These are phyloP conservation scores for Centruroides sculpturatus DNA, from an alignment of 1,140 invertebrate genomes.

Conservation along the genomic window DNA sequence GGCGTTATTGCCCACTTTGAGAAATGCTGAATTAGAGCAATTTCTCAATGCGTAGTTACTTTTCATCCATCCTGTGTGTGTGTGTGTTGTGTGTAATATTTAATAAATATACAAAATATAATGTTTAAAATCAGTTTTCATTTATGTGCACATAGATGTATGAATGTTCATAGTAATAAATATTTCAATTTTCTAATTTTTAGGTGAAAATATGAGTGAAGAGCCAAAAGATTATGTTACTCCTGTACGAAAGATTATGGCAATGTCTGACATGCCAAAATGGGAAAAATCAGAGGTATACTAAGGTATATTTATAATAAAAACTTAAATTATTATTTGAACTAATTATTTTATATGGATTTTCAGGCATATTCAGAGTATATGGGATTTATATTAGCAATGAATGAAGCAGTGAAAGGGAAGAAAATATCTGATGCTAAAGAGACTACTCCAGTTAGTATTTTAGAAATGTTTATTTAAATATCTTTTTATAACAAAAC, in stretches of 20 bases:
- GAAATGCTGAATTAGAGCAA: too few relatives aligned
- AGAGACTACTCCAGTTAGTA: conserved; percentile 5
- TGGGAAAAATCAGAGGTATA: conserved; percentile 69
- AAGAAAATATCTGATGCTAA: conserved; percentile 36
- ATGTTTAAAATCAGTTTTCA: too few relatives aligned
- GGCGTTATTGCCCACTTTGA: too few relatives aligned
- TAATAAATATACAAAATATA: too few relatives aligned
- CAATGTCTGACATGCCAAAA: conserved; percentile 49
- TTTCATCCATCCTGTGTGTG: too few relatives aligned
- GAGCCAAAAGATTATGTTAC: conserved; percentile 35
- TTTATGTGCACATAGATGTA: too few relatives aligned
- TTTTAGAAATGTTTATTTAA: not conserved
- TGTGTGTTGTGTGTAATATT: too few relatives aligned
- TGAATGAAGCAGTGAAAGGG: conserved; percentile 71
- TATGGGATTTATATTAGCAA: conserved; percentile 64
- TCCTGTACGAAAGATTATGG: conserved; percentile 53
- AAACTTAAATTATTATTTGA: conserved; percentile 3
- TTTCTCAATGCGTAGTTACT: too few relatives aligned
- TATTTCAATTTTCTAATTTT: too few relatives aligned
- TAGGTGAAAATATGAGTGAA: not conserved
- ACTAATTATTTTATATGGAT: not conserved
- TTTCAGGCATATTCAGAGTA: conserved; percentile 50
- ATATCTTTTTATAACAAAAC: too few relatives aligned
- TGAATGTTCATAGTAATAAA: too few relatives aligned
- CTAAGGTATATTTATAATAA: conserved; percentile 14